phyloP scores from a whole-genome alignment of 2,113 vertebrate genomes.

The Ammodytes marinus region DNA sequence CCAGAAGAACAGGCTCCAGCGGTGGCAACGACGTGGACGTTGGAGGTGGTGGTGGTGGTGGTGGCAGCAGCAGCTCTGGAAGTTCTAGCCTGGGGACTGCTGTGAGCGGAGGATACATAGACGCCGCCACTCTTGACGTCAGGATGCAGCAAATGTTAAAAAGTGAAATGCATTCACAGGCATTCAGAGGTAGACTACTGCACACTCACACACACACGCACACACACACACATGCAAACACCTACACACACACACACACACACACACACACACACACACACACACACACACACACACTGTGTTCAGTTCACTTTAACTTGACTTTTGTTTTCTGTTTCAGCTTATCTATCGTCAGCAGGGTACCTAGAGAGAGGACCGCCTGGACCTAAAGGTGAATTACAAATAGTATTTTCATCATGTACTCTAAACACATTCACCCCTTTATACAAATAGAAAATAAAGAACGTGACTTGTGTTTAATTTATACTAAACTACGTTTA shows the following conservation, averaged over 20 bases:
- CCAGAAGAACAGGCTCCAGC: constrained; percentile 4
- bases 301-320: neutral
- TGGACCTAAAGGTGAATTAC: constrained; percentile 89
- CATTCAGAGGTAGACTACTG: constrained; percentile 77
- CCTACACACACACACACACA: neutral
- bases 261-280: constrained; percentile 6
- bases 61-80: neutral
- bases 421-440: neutral
- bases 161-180: constrained; percentile 78
- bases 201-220: constrained; percentile 7
- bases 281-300: neutral
- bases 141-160: constrained; percentile 70
- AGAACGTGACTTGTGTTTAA: neutral
- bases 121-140: constrained; percentile 44
- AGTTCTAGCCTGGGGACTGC: too few species aligned
- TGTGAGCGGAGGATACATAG: constrained; percentile 19
- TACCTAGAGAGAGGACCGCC: constrained; percentile 85
- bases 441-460: neutral
- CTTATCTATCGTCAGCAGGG: constrained; percentile 79
- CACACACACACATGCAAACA: neutral
- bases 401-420: neutral
- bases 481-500: neutral
- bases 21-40: too few species aligned
- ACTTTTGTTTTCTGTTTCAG: constrained; percentile 59
- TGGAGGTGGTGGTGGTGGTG: neutral